Percentiles rank a stretch among this genome's conserved stretches.
Evolutionary conservation across 2,113 vertebrate species (phyloP).

Genomic region (chimpanzee (Pan troglodytes)): NHGRI_mPanTro3-v2.1_pri NC_072398.2:139882501-139883000

Average conservation of each 20-base stretch:
- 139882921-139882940: not conserved
- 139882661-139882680: slow-evolving; percentile 6
- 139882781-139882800: not conserved
- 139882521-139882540: not conserved
- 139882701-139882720: not conserved
- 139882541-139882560: slow-evolving; percentile 48
- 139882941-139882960: not conserved
- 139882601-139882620: not conserved
- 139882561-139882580: slow-evolving; percentile 2
- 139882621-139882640: not conserved
- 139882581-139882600: not conserved
- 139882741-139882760: slow-evolving; percentile 26
- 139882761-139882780: not conserved
- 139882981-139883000: not conserved
- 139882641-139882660: not conserved
- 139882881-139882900: not conserved
- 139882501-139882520: slow-evolving; percentile 38
- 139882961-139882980: not conserved
- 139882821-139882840: not conserved
- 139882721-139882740: not conserved
- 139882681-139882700: slow-evolving; percentile 11
- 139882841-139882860: not conserved
- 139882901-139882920: slow-evolving; percentile 8
- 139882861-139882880: not conserved
- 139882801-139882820: not conserved